Conservation (phyloP, 1,140 invertebrate genomes). For the Macrocentrus cingulum region DNA sequence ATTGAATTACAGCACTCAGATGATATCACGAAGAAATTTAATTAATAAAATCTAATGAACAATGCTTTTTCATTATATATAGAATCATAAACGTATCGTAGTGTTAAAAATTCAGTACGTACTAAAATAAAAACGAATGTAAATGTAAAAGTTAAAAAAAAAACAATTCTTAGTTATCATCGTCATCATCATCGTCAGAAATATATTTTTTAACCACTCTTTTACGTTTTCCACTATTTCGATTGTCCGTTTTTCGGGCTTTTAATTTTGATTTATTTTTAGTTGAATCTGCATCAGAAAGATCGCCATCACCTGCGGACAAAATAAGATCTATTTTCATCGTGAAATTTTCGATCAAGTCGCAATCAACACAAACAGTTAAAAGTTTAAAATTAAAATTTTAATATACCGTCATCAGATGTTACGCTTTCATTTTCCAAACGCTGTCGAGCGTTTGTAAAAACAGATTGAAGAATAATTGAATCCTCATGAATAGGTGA, state of each 20-base stretch:
- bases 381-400: constrained; percentile 25
- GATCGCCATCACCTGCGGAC: constrained; percentile 49
- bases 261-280: constrained; percentile 69
- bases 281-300: constrained; percentile 62
- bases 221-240: constrained; percentile 61
- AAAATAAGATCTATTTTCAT: constrained; percentile 4
- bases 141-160: neutral
- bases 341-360: neutral
- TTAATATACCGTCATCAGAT: constrained; percentile 54
- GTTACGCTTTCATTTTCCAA: constrained; percentile 66
- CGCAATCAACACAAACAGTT: neutral
- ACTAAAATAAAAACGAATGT: no score
- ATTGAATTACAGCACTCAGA: no score
- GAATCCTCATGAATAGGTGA: constrained; percentile 96
- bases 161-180: constrained; percentile 48
- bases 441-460: constrained; percentile 74
- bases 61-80: no score
- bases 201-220: constrained; percentile 71
- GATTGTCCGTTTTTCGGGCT: constrained; percentile 53
- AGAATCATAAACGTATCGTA: no score
- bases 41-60: no score
- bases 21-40: no score
- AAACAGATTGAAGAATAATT: constrained; percentile 85
- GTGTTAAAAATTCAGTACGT: no score
- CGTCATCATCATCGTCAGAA: constrained; percentile 75